phyloP scores from a whole-genome alignment of 2,113 vertebrate genomes.

The Hippolais icterina region DNA sequence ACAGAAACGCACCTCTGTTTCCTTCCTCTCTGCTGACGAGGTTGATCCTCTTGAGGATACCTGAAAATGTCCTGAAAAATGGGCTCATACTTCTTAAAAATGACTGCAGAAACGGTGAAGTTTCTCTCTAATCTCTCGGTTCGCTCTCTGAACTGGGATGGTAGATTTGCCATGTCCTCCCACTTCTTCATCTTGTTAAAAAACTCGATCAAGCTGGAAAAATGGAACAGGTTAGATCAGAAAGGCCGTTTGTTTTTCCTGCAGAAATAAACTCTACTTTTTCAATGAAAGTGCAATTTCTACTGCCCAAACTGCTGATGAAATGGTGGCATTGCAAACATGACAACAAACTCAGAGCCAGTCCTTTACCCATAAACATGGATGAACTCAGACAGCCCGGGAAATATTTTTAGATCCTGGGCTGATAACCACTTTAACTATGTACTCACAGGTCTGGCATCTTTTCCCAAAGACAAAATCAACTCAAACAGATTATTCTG shows the following conservation, averaged over 20 bases:
- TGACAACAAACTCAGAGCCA: fast-evolving
- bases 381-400: neutral
- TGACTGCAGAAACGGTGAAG: conserved; percentile 91
- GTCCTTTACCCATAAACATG: neutral
- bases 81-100: conserved; percentile 95
- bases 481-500: neutral
- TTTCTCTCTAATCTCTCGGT: conserved; percentile 91
- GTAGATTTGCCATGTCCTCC: conserved; percentile 92
- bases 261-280: neutral
- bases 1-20: conserved; percentile 84
- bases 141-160: conserved; percentile 85
- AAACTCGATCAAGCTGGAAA: conserved; percentile 89
- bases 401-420: neutral
- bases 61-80: conserved; percentile 93
- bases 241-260: fast-evolving
- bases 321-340: neutral
- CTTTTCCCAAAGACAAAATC: neutral
- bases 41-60: conserved; percentile 86
- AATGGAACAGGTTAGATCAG: neutral
- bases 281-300: neutral
- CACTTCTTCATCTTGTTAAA: conserved; percentile 98
- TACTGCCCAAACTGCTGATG: neutral
- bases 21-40: conserved; percentile 86
- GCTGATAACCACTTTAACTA: neutral
- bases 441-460: neutral